phyloP scores from a whole-genome alignment of 2,113 vertebrate genomes.

The Zosterops borbonicus region DNA sequence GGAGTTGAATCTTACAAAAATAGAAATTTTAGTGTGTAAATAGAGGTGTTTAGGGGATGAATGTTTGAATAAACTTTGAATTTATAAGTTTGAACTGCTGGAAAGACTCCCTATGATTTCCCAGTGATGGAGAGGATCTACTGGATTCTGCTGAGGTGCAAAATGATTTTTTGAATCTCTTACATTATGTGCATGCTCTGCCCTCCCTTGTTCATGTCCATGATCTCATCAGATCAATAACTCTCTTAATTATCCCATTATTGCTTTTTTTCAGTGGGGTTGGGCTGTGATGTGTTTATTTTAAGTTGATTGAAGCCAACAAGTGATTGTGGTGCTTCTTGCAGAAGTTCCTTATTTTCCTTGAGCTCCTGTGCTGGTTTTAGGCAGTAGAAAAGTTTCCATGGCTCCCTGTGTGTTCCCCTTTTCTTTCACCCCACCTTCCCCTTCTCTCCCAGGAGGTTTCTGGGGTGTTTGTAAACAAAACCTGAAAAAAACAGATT shows the following conservation, averaged over 20 bases:
- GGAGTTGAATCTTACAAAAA: not conserved
- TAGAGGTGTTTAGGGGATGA: not conserved
- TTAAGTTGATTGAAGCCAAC: not conserved
- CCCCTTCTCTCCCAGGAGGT: not conserved
- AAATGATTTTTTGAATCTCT: not conserved
- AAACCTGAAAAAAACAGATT: not conserved
- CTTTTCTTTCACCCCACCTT: not conserved
- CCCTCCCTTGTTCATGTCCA: rapidly evolving
- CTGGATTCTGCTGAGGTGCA: not conserved
- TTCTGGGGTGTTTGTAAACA: not conserved
- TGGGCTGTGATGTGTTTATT: not conserved
- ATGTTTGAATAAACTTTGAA: not conserved
- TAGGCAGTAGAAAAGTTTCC: not conserved
- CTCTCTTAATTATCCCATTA: not conserved
- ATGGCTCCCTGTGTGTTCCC: not conserved
- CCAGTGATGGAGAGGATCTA: not conserved
- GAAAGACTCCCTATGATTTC: rapidly evolving
- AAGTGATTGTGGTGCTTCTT: not conserved
- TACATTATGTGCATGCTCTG: rapidly evolving
- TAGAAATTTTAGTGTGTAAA: not conserved
- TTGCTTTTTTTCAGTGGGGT: not conserved
- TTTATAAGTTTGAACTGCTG: not conserved
- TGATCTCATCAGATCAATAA: not conserved
- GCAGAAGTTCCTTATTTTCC: not conserved
- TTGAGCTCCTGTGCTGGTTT: not conserved